Base-by-base conservation (phyloP, 2,797 vertebrate species). In the Pipistrellus nathusii region DNA sequence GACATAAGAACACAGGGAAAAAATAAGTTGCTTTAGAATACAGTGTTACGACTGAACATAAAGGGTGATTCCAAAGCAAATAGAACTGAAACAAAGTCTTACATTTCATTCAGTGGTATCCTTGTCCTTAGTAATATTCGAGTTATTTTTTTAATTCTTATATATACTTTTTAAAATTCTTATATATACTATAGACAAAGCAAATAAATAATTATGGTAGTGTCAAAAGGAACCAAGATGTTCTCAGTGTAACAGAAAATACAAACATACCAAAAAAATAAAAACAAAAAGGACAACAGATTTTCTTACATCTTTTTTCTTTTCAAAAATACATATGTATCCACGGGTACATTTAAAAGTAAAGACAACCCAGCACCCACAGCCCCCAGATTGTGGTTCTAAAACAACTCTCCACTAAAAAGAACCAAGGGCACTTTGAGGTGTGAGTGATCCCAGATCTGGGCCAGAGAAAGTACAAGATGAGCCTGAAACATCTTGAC, bases 161-260 rank as follows among this genome's bases (percentile, higher is more conserved):
- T 9, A 35, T 69, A 25, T 83, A 51, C 55, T 81, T 82, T 59
- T 41, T 41, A 6, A 41, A 41, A 94, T 90, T 81, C 35, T 85
- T 69, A 68, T 7, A 35, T 69, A 25, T 8, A 80, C 32, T 27
- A 68, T 23, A 55, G 6, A 83, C 78, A 86, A 95, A 30, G 25
- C 46, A 84, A 80, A 87, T 92, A 85, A 69, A 81, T 91, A 84
- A 69, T 44, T 88, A 66, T 38, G 69, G 41, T 86, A 85, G 69
- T 57, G 32, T 64, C 78, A 88, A 93, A 82, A 91, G 41, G 25
- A 85, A 71, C 62, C 82, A 85, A 87, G n/a, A 73, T 78, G 46
- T 92, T 86, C 88, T 73, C 41, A 73, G n/a, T 44, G 9, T 64
- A 46, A 80, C 64, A 92, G 46, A 88, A 95, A 57, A 81, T 55